Conservation (phyloP, 2,888 invertebrate species). For the Macrosiphum euphorbiae region DNA sequence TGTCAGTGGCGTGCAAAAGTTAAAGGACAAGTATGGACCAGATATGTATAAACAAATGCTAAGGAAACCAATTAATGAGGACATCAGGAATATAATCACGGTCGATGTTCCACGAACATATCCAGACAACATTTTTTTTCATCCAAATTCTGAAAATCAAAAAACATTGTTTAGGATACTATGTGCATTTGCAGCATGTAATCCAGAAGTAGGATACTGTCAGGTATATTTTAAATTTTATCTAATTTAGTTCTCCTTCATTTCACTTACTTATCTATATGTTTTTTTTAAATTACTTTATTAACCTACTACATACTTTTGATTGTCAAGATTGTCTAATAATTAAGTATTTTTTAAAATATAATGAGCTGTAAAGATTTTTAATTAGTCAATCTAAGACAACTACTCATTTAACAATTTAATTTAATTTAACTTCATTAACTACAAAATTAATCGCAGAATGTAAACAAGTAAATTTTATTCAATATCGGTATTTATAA, state of each 20-base stretch:
- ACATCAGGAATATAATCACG: slow-evolving; percentile 84
- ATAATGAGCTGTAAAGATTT: background rate
- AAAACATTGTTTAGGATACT: slow-evolving; percentile 87
- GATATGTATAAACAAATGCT: slow-evolving; percentile 75
- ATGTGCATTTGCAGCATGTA: slow-evolving; percentile 89
- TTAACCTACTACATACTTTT: background rate
- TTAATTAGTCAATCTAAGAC: background rate
- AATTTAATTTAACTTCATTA: background rate
- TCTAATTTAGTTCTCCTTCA: background rate
- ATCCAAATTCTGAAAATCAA: slow-evolving; percentile 80
- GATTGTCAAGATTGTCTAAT: background rate
- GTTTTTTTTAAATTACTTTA: background rate
- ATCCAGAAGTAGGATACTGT: slow-evolving; percentile 90
- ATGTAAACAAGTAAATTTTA: background rate
- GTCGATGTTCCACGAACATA: slow-evolving; percentile 94
- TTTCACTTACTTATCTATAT: background rate
- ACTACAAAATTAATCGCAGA: background rate
- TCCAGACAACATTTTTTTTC: slow-evolving; percentile 94
- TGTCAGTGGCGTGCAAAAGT: slow-evolving; percentile 84
- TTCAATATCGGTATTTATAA: background rate
- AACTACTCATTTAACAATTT: background rate
- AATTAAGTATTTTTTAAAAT: background rate
- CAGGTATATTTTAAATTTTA: slow-evolving; percentile 73
- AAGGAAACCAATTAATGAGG: slow-evolving; percentile 79
- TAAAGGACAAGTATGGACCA: slow-evolving; percentile 74